phyloP scores from a whole-genome alignment of 2,113 vertebrate genomes.

The Haemorhous mexicanus region DNA sequence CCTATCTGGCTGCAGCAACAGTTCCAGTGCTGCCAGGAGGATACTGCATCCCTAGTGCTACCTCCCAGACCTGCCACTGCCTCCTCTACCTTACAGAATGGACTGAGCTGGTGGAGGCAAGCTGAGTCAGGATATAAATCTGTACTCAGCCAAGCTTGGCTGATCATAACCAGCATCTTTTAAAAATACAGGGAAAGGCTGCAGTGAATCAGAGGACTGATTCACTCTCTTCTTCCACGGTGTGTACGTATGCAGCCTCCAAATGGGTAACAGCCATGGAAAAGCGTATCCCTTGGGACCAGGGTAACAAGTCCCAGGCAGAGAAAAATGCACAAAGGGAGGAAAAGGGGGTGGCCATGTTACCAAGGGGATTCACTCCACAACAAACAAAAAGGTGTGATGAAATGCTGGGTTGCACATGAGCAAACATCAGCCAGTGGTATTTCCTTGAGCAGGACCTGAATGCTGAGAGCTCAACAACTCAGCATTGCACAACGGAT shows the following conservation, averaged over 20 bases:
- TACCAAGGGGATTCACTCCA: background rate
- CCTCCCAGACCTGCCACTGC: background rate
- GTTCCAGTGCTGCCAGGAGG: background rate
- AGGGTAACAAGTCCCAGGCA: background rate
- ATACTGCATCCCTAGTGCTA: background rate
- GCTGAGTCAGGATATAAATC: background rate
- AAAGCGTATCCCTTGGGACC: background rate
- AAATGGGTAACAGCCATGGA: background rate
- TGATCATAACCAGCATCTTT: background rate
- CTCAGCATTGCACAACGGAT: conserved; percentile 18
- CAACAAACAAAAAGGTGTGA: conserved; percentile 51
- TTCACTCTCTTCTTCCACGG: background rate
- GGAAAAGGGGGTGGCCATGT: background rate
- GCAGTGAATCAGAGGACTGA: background rate
- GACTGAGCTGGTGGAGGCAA: background rate
- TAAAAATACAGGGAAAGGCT: background rate
- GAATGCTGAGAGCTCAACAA: background rate
- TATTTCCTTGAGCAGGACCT: background rate
- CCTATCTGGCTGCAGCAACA: background rate
- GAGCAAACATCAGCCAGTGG: background rate
- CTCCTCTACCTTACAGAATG: background rate
- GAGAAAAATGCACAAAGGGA: background rate
- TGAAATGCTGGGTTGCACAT: background rate
- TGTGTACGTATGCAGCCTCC: background rate
- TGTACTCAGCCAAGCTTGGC: background rate